Evolutionary conservation across 1,140 invertebrate species (phyloP).

Genomic region (Drosophila pruinosa): DNA sequence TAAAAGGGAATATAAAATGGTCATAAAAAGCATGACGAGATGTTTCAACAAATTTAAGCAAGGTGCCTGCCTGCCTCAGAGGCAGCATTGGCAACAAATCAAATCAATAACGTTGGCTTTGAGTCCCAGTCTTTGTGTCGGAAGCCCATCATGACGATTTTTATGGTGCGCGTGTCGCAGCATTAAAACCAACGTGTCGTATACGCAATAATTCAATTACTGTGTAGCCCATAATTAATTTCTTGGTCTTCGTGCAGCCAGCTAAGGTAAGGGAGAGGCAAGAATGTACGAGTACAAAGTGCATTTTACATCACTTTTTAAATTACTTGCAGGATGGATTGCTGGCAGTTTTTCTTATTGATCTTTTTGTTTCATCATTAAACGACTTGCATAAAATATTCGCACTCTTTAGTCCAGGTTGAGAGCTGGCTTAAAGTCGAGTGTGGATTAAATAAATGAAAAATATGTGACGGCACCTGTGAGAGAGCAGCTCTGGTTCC

Average conservation of each 20-base stretch:
- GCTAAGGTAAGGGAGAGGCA: no score
- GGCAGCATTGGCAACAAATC: slow-evolving; percentile 31
- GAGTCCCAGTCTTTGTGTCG: slow-evolving; percentile 1
- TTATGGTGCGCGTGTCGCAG: slow-evolving; percentile 50
- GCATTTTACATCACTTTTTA: neutral
- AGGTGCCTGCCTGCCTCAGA: slow-evolving; percentile 29
- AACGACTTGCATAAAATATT: neutral
- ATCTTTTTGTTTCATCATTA: neutral
- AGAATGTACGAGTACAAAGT: neutral
- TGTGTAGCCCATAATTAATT: slow-evolving; percentile 42
- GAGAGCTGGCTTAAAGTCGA: neutral
- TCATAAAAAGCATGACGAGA: slow-evolving; percentile 50
- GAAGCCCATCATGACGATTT: slow-evolving; percentile 22
- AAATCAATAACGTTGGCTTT: slow-evolving; percentile 52
- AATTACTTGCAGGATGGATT: neutral
- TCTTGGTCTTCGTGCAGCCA: neutral
- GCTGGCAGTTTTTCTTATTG: neutral
- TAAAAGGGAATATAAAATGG: slow-evolving; percentile 58
- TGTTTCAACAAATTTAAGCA: slow-evolving; percentile 29
- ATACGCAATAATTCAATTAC: slow-evolving; percentile 61
- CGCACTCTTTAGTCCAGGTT: no score
- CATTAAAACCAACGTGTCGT: slow-evolving; percentile 49
- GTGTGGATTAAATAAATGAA: slow-evolving; percentile 30
- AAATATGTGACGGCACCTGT: slow-evolving; percentile 16
- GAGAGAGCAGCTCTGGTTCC: neutral